A percentile compares a stretch with the other conserved stretches of the same genome.
phyloP scores from a whole-genome alignment of 2,888 invertebrate species.

The Phytoseiulus persimilis region DNA sequence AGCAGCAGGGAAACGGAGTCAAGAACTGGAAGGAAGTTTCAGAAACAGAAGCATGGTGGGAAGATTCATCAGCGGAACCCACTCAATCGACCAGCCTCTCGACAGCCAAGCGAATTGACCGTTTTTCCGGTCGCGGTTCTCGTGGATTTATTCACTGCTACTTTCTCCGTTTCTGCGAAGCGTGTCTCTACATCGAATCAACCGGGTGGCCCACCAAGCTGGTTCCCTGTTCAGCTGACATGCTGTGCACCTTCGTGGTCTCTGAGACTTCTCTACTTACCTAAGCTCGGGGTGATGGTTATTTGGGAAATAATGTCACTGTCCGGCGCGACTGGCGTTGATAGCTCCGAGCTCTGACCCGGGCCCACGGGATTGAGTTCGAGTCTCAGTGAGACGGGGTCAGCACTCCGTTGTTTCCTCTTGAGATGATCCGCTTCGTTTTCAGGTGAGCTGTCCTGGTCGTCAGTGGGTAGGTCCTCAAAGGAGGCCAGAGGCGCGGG shows the following conservation, averaged over 20 bases:
- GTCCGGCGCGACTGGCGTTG: slow-evolving; percentile 27
- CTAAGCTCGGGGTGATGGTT: slow-evolving; percentile 22
- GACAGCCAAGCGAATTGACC: too few species aligned
- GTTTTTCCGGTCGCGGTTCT: too few species aligned
- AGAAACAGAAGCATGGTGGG: too few species aligned
- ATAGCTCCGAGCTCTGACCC: slow-evolving; percentile 14
- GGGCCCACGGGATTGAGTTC: background rate
- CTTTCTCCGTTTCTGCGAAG: too few species aligned
- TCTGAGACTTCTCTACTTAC: background rate
- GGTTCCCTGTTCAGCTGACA: too few species aligned
- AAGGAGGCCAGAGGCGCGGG: slow-evolving; percentile 89
- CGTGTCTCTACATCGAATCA: too few species aligned
- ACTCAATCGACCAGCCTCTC: too few species aligned
- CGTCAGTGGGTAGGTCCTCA: slow-evolving; percentile 67
- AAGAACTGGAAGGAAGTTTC: too few species aligned
- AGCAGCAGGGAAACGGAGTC: too few species aligned
- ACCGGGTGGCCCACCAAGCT: too few species aligned
- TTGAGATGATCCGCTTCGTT: slow-evolving; percentile 41
- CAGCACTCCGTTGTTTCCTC: background rate
- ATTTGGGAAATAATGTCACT: slow-evolving; percentile 20
- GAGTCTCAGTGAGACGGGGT: background rate
- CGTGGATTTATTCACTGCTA: too few species aligned
- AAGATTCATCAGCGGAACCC: too few species aligned
- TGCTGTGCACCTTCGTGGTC: background rate
- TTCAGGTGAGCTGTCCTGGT: slow-evolving; percentile 58